A percentile compares a stretch with the other conserved stretches of the same genome.
Conservation (phyloP, 2,888 invertebrate species). For the Drosophila formosana region DNA sequence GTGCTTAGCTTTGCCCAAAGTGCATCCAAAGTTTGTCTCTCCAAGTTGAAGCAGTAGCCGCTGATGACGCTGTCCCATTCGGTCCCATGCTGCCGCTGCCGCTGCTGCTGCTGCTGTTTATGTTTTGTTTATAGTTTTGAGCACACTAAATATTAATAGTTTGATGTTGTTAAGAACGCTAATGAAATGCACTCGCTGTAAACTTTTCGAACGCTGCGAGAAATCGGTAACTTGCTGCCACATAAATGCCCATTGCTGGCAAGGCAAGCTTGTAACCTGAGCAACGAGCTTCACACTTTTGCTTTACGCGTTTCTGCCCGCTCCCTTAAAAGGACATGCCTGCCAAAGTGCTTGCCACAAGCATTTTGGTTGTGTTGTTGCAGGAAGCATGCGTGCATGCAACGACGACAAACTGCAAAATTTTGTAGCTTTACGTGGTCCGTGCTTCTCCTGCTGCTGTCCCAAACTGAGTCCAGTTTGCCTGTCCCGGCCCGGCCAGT, state of each 20-base stretch:
- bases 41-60: constrained; percentile 43
- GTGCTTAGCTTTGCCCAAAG: constrained; percentile 51
- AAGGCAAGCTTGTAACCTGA: constrained; percentile 41
- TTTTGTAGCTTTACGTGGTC: constrained; percentile 67
- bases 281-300: constrained; percentile 38
- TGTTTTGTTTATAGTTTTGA: constrained; percentile 64
- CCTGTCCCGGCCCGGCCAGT: constrained; percentile 35
- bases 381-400: constrained; percentile 72
- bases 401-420: constrained; percentile 70
- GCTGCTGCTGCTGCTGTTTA: constrained; percentile 40
- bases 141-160: constrained; percentile 70
- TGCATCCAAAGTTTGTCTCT: constrained; percentile 58
- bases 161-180: constrained; percentile 70
- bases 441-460: constrained; percentile 1
- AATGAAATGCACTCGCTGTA: constrained; percentile 68
- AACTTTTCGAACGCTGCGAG: constrained; percentile 16
- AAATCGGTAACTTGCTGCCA: constrained; percentile 41
- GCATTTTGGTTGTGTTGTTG: constrained; percentile 49
- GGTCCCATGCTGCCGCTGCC: constrained; percentile 10
- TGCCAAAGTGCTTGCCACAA: constrained; percentile 69
- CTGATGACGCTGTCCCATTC: constrained; percentile 12
- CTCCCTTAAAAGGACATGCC: constrained; percentile 45
- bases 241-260: constrained; percentile 50
- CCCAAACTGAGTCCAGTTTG: constrained; percentile 7
- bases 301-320: constrained; percentile 20